Percentiles rank a stretch among this genome's conserved stretches.
These are phyloP conservation scores for Lucilia sericata DNA, from an alignment of 1,140 invertebrate species.

Conservation along the genomic window DNA sequence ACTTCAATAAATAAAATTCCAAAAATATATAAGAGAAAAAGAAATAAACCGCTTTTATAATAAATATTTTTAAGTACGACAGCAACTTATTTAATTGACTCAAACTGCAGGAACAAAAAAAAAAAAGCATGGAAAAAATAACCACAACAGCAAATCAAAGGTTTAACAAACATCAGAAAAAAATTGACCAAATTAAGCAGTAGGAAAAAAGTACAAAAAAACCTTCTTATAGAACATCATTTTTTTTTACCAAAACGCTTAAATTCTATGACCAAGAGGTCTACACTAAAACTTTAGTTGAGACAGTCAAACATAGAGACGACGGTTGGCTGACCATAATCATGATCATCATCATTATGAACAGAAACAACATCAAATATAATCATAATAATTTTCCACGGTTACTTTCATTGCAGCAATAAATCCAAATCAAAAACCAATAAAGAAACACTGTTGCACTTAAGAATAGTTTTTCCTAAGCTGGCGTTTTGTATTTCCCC, in stretches of 20 bases:
- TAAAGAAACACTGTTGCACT: slow-evolving; percentile 38
- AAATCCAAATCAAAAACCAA: slow-evolving; percentile 48
- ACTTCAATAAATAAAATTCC: slow-evolving; percentile 27
- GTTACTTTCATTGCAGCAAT: slow-evolving; percentile 46
- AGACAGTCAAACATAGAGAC: background rate
- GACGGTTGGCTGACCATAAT: background rate
- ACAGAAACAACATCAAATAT: background rate
- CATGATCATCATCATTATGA: background rate
- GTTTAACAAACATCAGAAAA: background rate
- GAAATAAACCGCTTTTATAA: slow-evolving; percentile 14
- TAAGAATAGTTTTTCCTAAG: background rate
- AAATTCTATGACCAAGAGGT: background rate
- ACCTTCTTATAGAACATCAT: background rate
- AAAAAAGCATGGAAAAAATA: background rate
- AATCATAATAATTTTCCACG: slow-evolving; percentile 48
- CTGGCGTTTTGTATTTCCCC: background rate
- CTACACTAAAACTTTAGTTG: background rate
- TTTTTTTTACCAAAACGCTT: background rate
- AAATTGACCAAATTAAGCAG: background rate
- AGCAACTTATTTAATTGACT: slow-evolving; percentile 40
- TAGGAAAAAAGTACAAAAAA: background rate
- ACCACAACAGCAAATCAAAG: background rate
- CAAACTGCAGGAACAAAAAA: background rate
- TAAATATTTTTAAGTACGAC: slow-evolving; percentile 31
- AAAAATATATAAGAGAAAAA: background rate